Percentiles rank a stretch among this genome's conserved stretches.
Evolutionary conservation across 2,113 vertebrate species (phyloP).

Genomic region (Phaethornis superciliosus): DNA sequence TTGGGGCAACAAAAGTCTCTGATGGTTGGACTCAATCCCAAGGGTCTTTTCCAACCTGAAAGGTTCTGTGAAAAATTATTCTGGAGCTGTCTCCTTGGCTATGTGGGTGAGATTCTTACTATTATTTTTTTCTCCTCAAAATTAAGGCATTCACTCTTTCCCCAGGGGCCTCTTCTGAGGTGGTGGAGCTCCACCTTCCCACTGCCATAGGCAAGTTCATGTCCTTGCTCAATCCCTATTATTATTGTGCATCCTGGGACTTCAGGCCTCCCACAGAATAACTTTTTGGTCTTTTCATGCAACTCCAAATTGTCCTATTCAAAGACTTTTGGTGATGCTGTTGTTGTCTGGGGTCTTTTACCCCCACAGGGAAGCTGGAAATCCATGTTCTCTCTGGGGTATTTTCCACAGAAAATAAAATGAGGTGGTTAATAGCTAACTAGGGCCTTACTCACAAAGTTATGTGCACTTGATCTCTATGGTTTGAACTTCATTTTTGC

Average conservation of each 20-base stretch:
- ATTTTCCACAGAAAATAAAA: background rate
- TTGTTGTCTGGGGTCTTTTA: background rate
- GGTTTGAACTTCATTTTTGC: background rate
- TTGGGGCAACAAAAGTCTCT: background rate
- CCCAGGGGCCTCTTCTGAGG: background rate
- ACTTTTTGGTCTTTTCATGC: background rate
- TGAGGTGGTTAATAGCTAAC: background rate
- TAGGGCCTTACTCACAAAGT: background rate
- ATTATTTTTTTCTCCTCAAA: background rate
- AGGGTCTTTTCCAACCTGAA: too few species aligned
- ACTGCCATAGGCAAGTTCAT: rapidly evolving
- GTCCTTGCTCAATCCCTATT: background rate
- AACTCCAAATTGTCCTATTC: background rate
- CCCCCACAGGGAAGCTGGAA: background rate
- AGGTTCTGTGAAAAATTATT: background rate
- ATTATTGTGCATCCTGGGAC: background rate
- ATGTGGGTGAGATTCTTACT: background rate
- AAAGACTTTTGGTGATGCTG: background rate
- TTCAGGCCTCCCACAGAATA: background rate
- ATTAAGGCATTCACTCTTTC: background rate
- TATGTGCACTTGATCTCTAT: rapidly evolving
- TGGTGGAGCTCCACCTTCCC: background rate
- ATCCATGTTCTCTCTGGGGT: background rate
- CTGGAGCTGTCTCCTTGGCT: background rate
- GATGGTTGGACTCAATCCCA: too few species aligned